Conservation (phyloP, 2,113 vertebrate genomes). For the Riparia riparia region DNA sequence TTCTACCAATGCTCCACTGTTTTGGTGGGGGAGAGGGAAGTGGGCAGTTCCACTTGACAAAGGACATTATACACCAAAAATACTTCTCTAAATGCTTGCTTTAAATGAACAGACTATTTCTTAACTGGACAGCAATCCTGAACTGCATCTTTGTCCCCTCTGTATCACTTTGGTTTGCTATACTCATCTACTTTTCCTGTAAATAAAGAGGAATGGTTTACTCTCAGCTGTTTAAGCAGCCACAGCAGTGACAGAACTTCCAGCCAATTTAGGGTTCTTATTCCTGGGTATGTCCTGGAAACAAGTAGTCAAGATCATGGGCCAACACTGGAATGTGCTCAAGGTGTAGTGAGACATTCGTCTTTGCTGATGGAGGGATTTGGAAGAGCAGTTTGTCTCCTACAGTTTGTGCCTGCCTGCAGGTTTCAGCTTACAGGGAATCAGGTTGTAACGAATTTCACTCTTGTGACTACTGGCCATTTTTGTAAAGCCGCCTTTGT, state of each 20-base stretch:
- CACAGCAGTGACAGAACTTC: background rate
- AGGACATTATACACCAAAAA: background rate
- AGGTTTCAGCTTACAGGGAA: background rate
- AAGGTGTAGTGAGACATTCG: background rate
- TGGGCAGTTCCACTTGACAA: background rate
- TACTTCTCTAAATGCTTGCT: background rate
- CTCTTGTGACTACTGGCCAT: background rate
- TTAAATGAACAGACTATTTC: background rate
- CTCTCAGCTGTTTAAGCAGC: background rate
- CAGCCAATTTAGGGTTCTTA: background rate
- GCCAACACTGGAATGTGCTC: background rate
- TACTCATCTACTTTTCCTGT: background rate
- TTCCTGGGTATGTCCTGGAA: background rate
- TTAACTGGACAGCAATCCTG: background rate
- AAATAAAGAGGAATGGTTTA: background rate
- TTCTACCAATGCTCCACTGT: background rate
- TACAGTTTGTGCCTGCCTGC: background rate
- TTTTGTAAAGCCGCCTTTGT: conserved; percentile 61
- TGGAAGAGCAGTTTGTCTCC: background rate
- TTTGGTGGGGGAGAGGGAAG: background rate
- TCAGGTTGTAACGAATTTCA: background rate
- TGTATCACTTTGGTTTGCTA: background rate
- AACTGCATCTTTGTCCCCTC: background rate
- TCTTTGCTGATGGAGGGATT: background rate
- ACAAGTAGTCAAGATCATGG: background rate